Percentiles rank a stretch among this genome's conserved stretches.
These are phyloP conservation scores for Prionailurus bengalensis DNA, from an alignment of 2,113 vertebrate species.

Conservation along the genomic window DNA sequence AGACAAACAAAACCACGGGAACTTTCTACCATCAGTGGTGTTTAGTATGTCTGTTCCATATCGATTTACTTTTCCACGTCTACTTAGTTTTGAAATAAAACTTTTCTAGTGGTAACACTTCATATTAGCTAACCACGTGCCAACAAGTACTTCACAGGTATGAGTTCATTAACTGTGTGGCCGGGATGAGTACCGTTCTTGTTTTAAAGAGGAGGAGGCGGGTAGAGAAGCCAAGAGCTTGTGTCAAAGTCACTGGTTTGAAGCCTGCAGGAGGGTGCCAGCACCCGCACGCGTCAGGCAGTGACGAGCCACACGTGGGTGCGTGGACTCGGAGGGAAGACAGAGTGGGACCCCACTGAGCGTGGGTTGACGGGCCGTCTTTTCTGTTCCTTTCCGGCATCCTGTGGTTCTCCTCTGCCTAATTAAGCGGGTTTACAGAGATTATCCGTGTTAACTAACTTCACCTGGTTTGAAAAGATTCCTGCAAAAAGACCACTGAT, in stretches of 20 bases:
- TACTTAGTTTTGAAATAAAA: not conserved
- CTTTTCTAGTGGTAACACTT: not conserved
- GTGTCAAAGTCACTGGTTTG: not conserved
- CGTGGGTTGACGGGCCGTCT: not conserved
- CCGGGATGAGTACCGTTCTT: not conserved
- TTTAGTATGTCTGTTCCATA: not conserved
- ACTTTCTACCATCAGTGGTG: not conserved
- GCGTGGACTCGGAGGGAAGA: rapidly evolving
- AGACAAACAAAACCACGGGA: not conserved
- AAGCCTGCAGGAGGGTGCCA: not conserved
- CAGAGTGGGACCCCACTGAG: not conserved
- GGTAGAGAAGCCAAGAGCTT: not conserved
- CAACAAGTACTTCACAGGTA: not conserved
- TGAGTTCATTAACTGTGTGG: not conserved
- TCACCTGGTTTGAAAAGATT: not conserved
- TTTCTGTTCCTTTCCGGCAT: not conserved
- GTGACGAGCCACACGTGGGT: rapidly evolving
- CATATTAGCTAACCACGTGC: not conserved
- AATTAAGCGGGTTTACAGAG: not conserved
- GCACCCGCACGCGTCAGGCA: not conserved
- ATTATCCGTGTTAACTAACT: not conserved
- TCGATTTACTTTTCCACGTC: too few relatives aligned
- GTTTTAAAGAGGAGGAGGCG: not conserved
- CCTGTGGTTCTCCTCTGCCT: not conserved
- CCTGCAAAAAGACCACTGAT: not conserved